A percentile compares a stretch with the other conserved stretches of the same genome.
Conservation (phyloP, 2,113 vertebrate species). For the Lichenostomus cassidix region DNA sequence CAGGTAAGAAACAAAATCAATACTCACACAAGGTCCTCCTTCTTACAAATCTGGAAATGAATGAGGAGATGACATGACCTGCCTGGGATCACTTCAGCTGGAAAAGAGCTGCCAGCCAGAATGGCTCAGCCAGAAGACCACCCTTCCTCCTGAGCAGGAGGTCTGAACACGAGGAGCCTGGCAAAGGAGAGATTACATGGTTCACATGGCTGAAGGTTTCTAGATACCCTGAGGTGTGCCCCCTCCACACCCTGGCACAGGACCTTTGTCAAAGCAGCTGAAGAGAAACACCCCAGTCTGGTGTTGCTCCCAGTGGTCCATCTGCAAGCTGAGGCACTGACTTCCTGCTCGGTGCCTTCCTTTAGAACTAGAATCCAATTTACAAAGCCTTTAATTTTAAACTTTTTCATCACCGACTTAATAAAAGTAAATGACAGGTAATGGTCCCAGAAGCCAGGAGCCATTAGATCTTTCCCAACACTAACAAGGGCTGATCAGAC, state of each 20-base stretch:
- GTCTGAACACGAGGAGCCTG: not conserved
- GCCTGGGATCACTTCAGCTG: not conserved
- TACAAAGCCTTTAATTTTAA: slow-evolving; percentile 67
- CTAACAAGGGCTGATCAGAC: slow-evolving; percentile 48
- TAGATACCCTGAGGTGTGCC: not conserved
- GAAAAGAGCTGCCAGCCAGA: not conserved
- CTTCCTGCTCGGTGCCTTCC: slow-evolving; percentile 15
- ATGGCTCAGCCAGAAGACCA: not conserved
- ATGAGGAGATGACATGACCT: not conserved
- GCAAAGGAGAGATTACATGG: not conserved
- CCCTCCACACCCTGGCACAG: not conserved
- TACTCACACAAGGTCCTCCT: not conserved
- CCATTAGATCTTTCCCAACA: slow-evolving; percentile 54
- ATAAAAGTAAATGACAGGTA: slow-evolving; percentile 73
- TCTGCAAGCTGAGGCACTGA: not conserved
- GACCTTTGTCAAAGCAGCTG: not conserved
- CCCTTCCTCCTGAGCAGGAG: not conserved
- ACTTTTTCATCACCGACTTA: slow-evolving; percentile 58
- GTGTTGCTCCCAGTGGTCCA: not conserved
- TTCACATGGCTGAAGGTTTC: not conserved
- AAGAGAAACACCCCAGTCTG: not conserved
- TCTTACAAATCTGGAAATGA: not conserved
- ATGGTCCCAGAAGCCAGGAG: slow-evolving; percentile 61
- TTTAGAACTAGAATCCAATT: slow-evolving; percentile 57
- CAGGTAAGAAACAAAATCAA: not conserved